A percentile compares a stretch with the other conserved stretches of the same genome.
These are phyloP conservation scores for Onthophagus taurus DNA, from an alignment of 1,140 invertebrate genomes.

Conservation along the genomic window DNA sequence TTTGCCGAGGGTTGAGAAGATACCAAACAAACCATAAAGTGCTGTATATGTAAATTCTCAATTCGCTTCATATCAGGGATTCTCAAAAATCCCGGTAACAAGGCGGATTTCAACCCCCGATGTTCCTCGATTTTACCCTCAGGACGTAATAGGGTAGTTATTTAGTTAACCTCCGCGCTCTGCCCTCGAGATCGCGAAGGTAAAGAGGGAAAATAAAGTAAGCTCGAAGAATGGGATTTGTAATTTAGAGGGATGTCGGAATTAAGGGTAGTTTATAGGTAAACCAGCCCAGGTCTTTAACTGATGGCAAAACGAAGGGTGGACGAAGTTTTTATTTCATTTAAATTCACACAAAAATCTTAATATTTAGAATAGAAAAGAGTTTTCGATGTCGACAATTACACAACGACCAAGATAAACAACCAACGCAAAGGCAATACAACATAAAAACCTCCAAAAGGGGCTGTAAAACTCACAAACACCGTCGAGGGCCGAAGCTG, in stretches of 20 bases:
- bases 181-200: too few species aligned
- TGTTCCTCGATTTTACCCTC: slow-evolving; percentile 24
- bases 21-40: slow-evolving; percentile 31
- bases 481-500: background rate
- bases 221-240: slow-evolving; percentile 40
- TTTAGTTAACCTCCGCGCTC: slow-evolving; percentile 40
- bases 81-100: slow-evolving; percentile 25
- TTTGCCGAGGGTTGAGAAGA: too few species aligned
- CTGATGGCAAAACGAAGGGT: too few species aligned
- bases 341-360: too few species aligned
- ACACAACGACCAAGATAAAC: too few species aligned
- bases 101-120: slow-evolving; percentile 19
- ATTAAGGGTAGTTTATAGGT: slow-evolving; percentile 43
- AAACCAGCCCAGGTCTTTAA: slow-evolving; percentile 38
- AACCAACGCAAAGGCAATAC: too few species aligned
- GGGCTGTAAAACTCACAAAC: too few species aligned
- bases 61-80: slow-evolving; percentile 31
- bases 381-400: too few species aligned
- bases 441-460: too few species aligned
- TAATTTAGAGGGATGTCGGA: slow-evolving; percentile 42
- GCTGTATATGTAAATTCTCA: slow-evolving; percentile 38
- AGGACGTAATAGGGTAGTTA: slow-evolving; percentile 38
- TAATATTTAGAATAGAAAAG: too few species aligned
- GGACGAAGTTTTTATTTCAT: too few species aligned
- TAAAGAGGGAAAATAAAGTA: slow-evolving; percentile 38